These are phyloP conservation scores for Cabera pusaria DNA, from an alignment of 2,888 invertebrate species.

Conservation along the genomic window DNA sequence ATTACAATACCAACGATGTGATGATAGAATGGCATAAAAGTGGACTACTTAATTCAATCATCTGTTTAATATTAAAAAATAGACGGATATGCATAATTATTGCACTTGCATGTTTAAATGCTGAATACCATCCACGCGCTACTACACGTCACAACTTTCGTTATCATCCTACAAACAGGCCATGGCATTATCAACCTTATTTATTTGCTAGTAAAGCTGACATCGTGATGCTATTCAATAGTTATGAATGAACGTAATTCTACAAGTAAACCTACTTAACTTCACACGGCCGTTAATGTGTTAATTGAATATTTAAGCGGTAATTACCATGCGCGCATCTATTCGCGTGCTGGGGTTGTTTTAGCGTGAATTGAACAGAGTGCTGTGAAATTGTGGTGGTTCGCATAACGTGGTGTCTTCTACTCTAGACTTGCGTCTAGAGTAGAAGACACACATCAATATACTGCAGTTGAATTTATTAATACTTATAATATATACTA, in stretches of 20 bases:
- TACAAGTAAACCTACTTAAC: constrained; percentile 33
- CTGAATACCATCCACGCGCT: constrained; percentile 52
- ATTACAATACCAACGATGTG: too few relatives aligned
- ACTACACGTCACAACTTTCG: constrained; percentile 59
- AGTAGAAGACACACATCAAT: too few relatives aligned
- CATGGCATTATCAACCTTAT: constrained; percentile 8
- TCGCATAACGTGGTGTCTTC: too few relatives aligned
- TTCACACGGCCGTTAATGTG: constrained; percentile 42
- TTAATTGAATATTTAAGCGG: constrained; percentile 54
- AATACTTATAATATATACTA: too few relatives aligned
- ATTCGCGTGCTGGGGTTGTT: constrained; percentile 33
- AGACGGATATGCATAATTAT: constrained; percentile 43
- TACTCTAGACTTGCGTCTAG: too few relatives aligned
- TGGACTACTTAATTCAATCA: constrained; percentile 11
- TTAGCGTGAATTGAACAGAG: constrained; percentile 17
- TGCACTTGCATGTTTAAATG: constrained; percentile 56
- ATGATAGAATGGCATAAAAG: constrained; percentile 6
- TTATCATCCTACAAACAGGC: too few relatives aligned
- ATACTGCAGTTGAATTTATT: too few relatives aligned
- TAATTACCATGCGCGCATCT: constrained; percentile 38
- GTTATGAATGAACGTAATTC: constrained; percentile 40
- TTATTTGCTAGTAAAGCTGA: not conserved
- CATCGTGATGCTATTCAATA: constrained; percentile 4
- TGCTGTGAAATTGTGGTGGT: too few relatives aligned
- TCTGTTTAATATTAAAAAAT: constrained; percentile 23